Percentiles rank a stretch among this genome's conserved stretches.
These are phyloP conservation scores for Eupeodes corollae DNA, from an alignment of 1,140 invertebrate species.

Conservation along the genomic window DNA sequence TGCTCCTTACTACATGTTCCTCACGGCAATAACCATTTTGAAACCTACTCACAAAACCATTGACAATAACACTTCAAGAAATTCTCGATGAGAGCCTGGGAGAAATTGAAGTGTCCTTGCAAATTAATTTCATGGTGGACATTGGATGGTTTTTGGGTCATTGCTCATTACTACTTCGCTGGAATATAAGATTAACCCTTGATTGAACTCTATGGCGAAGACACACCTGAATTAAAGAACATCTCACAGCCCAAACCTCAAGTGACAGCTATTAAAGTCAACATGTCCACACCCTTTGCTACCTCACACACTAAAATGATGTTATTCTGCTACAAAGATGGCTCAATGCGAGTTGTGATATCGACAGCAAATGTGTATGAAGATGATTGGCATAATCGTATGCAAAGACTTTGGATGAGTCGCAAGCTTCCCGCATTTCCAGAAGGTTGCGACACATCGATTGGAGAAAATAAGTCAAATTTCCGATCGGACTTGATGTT, in stretches of 20 bases:
- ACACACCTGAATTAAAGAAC: conserved; percentile 46
- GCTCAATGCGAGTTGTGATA: conserved; percentile 71
- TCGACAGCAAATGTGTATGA: conserved; percentile 86
- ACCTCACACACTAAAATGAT: conserved; percentile 93
- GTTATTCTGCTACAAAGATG: conserved; percentile 70
- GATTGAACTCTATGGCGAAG: conserved; percentile 68
- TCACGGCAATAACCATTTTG: conserved; percentile 56
- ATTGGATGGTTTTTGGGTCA: conserved; percentile 59
- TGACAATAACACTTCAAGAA: conserved; percentile 62
- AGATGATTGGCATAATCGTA: conserved; percentile 87
- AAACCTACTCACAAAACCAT: conserved; percentile 49
- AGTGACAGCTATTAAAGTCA: conserved; percentile 54
- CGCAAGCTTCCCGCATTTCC: conserved; percentile 57
- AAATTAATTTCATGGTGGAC: conserved; percentile 91
- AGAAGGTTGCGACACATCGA: conserved; percentile 41
- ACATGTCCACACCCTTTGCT: conserved; percentile 68
- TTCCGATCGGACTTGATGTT: conserved; percentile 78
- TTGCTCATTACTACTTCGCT: conserved; percentile 48
- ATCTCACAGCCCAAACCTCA: conserved; percentile 46
- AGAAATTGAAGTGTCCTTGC: conserved; percentile 56
- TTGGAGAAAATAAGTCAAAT: conserved; percentile 69
- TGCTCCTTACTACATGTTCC: conserved; percentile 69
- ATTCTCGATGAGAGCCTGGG: conserved; percentile 65
- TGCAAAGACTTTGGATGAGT: conserved; percentile 88
- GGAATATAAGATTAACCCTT: conserved; percentile 58